A percentile compares a stretch with the other conserved stretches of the same genome.
phyloP scores from a whole-genome alignment of 2,888 invertebrate species.

The Zele albiditarsus region DNA sequence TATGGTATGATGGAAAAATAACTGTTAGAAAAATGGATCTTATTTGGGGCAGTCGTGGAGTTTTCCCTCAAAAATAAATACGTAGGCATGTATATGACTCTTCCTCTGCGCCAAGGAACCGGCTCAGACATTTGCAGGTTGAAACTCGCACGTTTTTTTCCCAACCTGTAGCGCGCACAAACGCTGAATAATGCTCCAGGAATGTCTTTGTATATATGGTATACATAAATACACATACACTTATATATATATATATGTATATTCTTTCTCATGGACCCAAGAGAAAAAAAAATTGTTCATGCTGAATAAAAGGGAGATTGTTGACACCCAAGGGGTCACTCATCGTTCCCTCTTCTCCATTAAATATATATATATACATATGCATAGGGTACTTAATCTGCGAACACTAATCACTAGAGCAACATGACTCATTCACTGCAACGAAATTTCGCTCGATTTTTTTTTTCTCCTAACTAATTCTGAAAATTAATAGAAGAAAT shows the following conservation, averaged over 20 bases:
- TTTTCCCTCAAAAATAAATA: background rate
- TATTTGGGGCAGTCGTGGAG: too few species aligned
- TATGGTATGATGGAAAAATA: too few species aligned
- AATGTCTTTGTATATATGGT: constrained; percentile 58
- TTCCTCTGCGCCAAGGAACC: background rate
- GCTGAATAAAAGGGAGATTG: background rate
- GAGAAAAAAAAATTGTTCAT: constrained; percentile 29
- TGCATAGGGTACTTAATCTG: background rate
- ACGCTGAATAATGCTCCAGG: constrained; percentile 55
- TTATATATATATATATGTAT: background rate
- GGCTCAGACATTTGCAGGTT: constrained; percentile 11
- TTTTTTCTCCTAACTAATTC: background rate
- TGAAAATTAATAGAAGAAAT: too few species aligned
- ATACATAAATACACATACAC: background rate
- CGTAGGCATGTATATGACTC: background rate
- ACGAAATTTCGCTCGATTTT: background rate
- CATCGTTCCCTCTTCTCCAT: background rate
- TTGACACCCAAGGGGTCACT: background rate
- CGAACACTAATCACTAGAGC: background rate
- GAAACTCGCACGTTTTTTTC: constrained; percentile 8
- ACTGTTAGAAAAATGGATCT: too few species aligned
- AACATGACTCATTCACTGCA: background rate
- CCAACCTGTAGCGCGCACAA: constrained; percentile 40
- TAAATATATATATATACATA: background rate
- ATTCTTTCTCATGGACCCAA: constrained; percentile 13